Evolutionary conservation across 92 coral and sea anemone species (phyloP).

Genomic region (Epizoanthus ramosus): DNA sequence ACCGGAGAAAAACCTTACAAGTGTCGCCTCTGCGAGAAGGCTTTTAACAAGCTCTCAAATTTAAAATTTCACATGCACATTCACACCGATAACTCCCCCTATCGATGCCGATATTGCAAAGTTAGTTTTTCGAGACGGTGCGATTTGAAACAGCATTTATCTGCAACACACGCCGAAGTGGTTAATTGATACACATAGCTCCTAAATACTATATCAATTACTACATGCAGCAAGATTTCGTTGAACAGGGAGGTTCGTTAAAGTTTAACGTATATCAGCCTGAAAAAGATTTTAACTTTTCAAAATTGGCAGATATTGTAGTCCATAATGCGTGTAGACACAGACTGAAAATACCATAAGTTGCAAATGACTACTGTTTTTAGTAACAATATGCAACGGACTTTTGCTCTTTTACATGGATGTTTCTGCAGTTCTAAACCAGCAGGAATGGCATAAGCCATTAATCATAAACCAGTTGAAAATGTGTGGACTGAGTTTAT

Average conservation of each 20-base stretch:
- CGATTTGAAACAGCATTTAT: slow-evolving; percentile 71
- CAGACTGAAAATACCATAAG: too few relatives aligned
- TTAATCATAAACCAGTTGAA: too few relatives aligned
- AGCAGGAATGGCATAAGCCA: too few relatives aligned
- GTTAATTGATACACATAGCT: not conserved
- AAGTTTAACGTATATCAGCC: not conserved
- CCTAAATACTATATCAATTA: not conserved
- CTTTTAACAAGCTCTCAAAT: slow-evolving; percentile 88
- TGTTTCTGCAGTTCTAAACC: slow-evolving; percentile 32
- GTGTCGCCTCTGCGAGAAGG: slow-evolving; percentile 79
- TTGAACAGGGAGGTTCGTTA: not conserved
- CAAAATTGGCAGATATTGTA: not conserved
- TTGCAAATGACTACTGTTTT: too few relatives aligned
- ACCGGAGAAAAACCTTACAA: slow-evolving; percentile 90
- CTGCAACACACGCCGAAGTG: not conserved
- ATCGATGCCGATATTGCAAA: slow-evolving; percentile 77
- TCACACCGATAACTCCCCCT: slow-evolving; percentile 85
- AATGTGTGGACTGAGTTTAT: not conserved
- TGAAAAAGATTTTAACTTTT: not conserved
- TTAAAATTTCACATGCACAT: slow-evolving; percentile 88
- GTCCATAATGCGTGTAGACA: not conserved
- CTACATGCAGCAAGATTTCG: slow-evolving; percentile 13
- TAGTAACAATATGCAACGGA: too few relatives aligned
- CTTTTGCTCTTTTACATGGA: slow-evolving; percentile 10
- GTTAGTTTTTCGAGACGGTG: slow-evolving; percentile 84